phyloP scores from a whole-genome alignment of 2,888 invertebrate genomes.

The Chrysotoxum bicinctum region DNA sequence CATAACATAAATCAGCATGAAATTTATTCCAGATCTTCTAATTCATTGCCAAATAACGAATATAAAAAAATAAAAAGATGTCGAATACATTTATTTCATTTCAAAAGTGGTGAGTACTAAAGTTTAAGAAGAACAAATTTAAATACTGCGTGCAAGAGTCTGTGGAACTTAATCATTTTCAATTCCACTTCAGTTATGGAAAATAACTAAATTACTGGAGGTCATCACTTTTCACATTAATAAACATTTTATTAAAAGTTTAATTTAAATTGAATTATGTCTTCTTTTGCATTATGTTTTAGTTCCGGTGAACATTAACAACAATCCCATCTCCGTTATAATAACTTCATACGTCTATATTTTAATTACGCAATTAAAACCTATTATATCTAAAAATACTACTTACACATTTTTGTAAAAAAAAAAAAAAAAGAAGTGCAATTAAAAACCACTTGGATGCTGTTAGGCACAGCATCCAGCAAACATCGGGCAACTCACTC shows the following conservation, averaged over 20 bases:
- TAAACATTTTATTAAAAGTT: background rate
- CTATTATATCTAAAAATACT: constrained; percentile 43
- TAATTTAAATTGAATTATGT: background rate
- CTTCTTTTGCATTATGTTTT: background rate
- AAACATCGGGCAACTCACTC: background rate
- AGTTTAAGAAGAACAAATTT: no score
- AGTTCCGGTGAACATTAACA: constrained; percentile 7
- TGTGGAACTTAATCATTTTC: background rate
- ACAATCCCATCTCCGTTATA: background rate
- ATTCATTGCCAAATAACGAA: no score
- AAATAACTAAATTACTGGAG: background rate
- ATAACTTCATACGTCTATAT: background rate
- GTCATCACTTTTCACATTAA: background rate
- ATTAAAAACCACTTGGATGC: constrained; percentile 51
- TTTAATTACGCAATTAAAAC: constrained; percentile 24
- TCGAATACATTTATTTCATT: no score
- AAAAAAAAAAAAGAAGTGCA: constrained; percentile 22
- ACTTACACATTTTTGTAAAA: background rate
- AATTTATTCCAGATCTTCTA: no score
- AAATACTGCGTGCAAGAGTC: no score
- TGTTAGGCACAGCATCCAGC: background rate
- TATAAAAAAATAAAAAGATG: no score
- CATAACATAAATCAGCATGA: no score
- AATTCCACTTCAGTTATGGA: background rate
- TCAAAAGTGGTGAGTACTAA: no score